Conservation (phyloP, 2,113 vertebrate genomes). For the Rissa tridactyla region DNA sequence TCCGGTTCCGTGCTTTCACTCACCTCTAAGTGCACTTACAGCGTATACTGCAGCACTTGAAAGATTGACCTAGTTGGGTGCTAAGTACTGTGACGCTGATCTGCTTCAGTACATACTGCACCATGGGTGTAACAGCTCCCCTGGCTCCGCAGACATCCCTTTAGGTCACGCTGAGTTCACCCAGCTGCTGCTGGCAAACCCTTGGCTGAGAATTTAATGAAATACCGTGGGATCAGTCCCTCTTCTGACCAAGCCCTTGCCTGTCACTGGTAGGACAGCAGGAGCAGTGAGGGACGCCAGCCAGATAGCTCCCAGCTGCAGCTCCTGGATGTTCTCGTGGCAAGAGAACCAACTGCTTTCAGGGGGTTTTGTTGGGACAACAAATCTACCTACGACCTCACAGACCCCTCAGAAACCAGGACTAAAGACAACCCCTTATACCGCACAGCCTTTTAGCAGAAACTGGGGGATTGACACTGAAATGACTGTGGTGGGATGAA, state of each 20-base stretch:
- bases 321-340: neutral
- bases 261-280: neutral
- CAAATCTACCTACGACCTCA: neutral
- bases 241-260: neutral
- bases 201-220: neutral
- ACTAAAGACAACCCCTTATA: neutral
- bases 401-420: neutral
- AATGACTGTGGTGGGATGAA: neutral
- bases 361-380: neutral
- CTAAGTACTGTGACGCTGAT: neutral
- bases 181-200: neutral
- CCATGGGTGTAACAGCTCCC: neutral
- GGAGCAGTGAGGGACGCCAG: fast-evolving
- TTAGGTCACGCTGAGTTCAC: neutral
- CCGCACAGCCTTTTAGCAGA: neutral
- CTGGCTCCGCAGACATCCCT: neutral
- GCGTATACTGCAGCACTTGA: neutral
- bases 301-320: neutral
- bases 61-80: neutral
- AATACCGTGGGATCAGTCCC: neutral
- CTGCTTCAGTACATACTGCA: neutral
- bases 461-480: neutral
- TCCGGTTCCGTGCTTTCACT: neutral
- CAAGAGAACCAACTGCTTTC: neutral
- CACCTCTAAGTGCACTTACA: neutral